These are phyloP conservation scores for Lucilia cuprina DNA, from an alignment of 1,140 invertebrate species.

Conservation along the genomic window DNA sequence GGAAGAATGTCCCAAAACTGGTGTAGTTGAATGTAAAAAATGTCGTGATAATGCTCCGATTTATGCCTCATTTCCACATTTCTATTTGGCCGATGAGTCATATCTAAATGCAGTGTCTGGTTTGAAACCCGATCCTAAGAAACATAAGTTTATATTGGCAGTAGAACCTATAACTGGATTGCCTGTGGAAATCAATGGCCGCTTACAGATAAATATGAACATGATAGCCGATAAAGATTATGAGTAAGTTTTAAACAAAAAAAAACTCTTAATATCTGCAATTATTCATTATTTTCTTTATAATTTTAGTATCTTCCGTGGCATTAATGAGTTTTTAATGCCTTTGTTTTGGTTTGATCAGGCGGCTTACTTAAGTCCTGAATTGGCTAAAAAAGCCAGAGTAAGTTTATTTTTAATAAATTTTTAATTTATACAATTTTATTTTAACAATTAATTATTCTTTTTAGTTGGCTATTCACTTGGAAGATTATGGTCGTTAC, in stretches of 20 bases:
- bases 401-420: constrained; percentile 44
- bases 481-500: constrained; percentile 65
- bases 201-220: constrained; percentile 78
- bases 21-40: constrained; percentile 72
- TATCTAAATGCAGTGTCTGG: constrained; percentile 73
- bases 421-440: neutral
- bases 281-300: neutral
- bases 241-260: constrained; percentile 63
- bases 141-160: constrained; percentile 74
- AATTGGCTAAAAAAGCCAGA: constrained; percentile 68
- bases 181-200: constrained; percentile 72
- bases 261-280: neutral
- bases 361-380: constrained; percentile 67
- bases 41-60: constrained; percentile 79
- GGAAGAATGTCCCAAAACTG: constrained; percentile 64
- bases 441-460: neutral
- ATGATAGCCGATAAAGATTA: constrained; percentile 67
- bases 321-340: constrained; percentile 65
- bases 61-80: constrained; percentile 86
- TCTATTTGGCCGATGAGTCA: constrained; percentile 77
- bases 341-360: constrained; percentile 82
- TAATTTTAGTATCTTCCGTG: constrained; percentile 64
- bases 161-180: constrained; percentile 77
- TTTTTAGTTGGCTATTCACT: constrained; percentile 60
- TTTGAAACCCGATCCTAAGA: constrained; percentile 71